Base-by-base conservation (phyloP, 2,888 invertebrate genomes). In the Perithous albicinctus region DNA sequence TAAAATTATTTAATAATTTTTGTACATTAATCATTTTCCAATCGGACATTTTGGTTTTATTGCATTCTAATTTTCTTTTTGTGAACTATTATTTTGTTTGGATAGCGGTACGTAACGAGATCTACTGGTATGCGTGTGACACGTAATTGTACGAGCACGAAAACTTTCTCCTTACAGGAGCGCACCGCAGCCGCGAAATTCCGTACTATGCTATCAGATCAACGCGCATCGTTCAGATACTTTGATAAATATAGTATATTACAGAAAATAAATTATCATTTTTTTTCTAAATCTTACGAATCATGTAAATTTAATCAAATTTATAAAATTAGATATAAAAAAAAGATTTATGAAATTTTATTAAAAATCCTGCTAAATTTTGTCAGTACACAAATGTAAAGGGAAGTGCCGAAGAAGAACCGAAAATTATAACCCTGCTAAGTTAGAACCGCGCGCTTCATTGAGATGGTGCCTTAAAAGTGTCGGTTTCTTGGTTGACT, bases 381-480 rank as follows among this genome's bases (percentile, higher is more conserved):
- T 1, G 15, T 6, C 29, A 15, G 12, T 18, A 29, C 4, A 0
- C n/a, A 12, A 20, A 43, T 2, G 43, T 23, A 23, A 66, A 46
- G 23, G 1, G 7, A 64, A n/a, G 26, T 29, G 32, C n/a, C 10
- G 20, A 5, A 26, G 29, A 66, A 46, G 6, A n/a, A 48, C n/a
- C 29, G 18, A 32, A 67, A 67, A 51, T 48, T 32, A 48, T 20
- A 38, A 61, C 1, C 7, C 26, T 10, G 2, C 6, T 29, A 0
- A 6, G 15, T 18, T 46, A 3, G 29, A 7, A 46, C 23, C 15
- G 10, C 41, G 56, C 61, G 61, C 59, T 72, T 48, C 48, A 72
- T 80, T 66, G 76, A 46, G 72, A 7, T 32, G 20, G 43, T 18
- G 54, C 20, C 63, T 66, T 61, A 26, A 48, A 32, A 67, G n/a